Evolutionary conservation across 2,888 invertebrate genomes (phyloP), one percentile per base, ranked within the genome.

Genomic region (Deilephila porcellus): DNA sequence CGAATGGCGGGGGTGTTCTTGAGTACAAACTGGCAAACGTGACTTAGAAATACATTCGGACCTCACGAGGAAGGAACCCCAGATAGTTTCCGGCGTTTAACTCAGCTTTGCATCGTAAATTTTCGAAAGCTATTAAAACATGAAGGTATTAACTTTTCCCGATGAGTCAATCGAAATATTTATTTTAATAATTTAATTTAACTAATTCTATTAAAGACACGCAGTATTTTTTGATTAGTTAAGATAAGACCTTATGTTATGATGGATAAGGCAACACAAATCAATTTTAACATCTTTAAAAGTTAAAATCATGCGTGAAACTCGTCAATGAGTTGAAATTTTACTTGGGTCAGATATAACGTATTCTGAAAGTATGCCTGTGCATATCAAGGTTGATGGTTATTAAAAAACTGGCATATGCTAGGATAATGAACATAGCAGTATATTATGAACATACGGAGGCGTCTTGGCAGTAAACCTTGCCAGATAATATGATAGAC

Each of bases 1-100:
- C 25, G 76, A 79, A 80, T 82, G 83, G 81, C 79, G 67, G 74
- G 25, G 75, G 76, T 53, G 72, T 52, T 71, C 72, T 71, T 67
- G 70, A 67, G 52, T 60, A 67, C 60, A 70, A 67, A 72, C 70
- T 67, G 70, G 74, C 72, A 70, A 70, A 60, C 53, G 52, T 72
- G 52, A 70, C 64, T 64, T 64, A 63, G 72, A 70, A 62, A 60
- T 64, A 71, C 64, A 67, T 71, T 72, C 67, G 72, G 72, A 70
- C 72, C 70, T 45, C 56, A 72, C 67, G 70, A 67, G 71, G 74
- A 72, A 52, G 70, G 72, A 67, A 67, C 60, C 71, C 53, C 67
- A 74, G 72, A 72, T 62, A 72, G 60, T 72, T 62, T 62, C 34
- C 74, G 72, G 74, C 67, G 67, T 74, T 72, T 59, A 67, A 45